phyloP scores from a whole-genome alignment of 2,113 vertebrate species.

The Asarcornis scutulata region DNA sequence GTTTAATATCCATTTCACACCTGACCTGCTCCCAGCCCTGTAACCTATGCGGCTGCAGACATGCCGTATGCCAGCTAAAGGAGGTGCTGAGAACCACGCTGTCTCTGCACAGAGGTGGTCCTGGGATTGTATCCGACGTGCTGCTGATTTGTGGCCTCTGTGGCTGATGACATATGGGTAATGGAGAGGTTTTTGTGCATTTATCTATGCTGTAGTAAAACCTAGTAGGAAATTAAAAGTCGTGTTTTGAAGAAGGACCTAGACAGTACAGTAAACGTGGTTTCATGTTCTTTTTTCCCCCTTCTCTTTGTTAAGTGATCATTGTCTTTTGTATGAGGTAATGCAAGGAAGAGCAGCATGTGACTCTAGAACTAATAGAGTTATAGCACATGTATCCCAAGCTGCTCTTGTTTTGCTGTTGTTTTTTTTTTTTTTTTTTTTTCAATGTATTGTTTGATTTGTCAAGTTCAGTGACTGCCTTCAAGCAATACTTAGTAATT shows the following conservation, averaged over 20 bases:
- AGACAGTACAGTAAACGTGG: background rate
- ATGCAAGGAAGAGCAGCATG: background rate
- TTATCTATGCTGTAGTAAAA: background rate
- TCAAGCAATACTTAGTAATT: background rate
- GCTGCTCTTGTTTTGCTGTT: background rate
- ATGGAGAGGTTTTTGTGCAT: background rate
- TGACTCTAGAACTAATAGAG: background rate
- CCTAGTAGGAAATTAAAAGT: background rate
- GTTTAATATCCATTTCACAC: background rate
- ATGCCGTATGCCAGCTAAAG: rapidly evolving
- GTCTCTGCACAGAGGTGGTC: background rate
- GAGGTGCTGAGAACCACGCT: background rate
- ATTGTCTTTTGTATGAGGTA: background rate
- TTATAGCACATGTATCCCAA: background rate
- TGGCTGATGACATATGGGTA: background rate
- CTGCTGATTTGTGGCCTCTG: background rate
- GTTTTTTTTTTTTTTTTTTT: background rate
- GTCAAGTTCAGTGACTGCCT: background rate
- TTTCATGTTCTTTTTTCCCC: background rate
- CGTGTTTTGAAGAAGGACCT: background rate
- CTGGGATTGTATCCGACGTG: background rate
- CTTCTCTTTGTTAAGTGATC: background rate
- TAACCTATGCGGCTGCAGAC: background rate
- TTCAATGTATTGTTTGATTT: background rate
- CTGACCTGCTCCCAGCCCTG: background rate